Evolutionary conservation across 2,113 vertebrate genomes (phyloP).

Genomic region (Pelecanus crispus): DNA sequence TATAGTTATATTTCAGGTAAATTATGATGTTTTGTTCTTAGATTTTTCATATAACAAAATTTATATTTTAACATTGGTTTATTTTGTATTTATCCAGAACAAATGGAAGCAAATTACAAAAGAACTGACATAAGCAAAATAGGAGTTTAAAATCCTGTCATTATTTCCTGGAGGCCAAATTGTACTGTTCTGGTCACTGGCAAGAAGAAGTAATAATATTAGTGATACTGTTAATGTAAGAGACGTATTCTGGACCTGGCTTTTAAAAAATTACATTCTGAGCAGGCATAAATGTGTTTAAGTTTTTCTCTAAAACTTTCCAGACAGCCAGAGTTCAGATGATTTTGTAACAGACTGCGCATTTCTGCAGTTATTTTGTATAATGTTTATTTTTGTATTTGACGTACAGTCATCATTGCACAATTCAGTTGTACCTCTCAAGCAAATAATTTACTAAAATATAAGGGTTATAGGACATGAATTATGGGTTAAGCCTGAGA

Average conservation of each 20-base stretch:
- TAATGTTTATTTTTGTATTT: not conserved
- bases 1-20: not conserved
- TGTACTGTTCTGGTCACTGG: not conserved
- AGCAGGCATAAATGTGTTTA: not conserved
- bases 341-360: not conserved
- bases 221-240: not conserved
- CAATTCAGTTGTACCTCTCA: not conserved
- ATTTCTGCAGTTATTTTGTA: not conserved
- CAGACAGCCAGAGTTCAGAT: not conserved
- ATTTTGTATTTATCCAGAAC: not conserved
- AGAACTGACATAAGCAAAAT: not conserved
- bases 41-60: not conserved
- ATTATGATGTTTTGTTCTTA: not conserved
- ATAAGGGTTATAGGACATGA: not conserved
- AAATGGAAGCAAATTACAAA: not conserved
- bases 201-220: not conserved
- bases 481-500: not conserved
- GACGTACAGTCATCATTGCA: not conserved
- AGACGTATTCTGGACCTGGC: not conserved
- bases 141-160: not conserved
- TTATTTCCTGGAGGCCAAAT: not conserved
- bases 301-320: not conserved
- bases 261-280: not conserved
- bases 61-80: not conserved
- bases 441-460: not conserved